Evolutionary conservation across 2,888 invertebrate species (phyloP).

Genomic region (Polydesmus complanatus): DNA sequence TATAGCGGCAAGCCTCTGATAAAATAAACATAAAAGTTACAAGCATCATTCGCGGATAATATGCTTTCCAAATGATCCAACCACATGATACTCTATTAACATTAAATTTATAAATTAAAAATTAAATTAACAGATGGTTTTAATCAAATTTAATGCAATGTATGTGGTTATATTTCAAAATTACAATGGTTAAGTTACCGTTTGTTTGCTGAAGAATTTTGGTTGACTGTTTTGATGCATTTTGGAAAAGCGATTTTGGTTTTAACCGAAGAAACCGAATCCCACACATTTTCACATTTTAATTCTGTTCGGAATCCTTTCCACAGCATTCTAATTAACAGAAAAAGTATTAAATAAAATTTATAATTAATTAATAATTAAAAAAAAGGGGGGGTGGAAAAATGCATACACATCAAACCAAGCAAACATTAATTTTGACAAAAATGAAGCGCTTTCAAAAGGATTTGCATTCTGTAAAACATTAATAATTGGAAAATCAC

Average conservation of each 20-base stretch:
- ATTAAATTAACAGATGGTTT: too few relatives aligned
- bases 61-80: too few relatives aligned
- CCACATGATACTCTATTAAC: too few relatives aligned
- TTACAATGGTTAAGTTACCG: background rate
- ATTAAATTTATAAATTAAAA: too few relatives aligned
- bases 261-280: slow-evolving; percentile 67
- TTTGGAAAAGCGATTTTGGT: slow-evolving; percentile 69
- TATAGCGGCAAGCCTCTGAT: too few relatives aligned
- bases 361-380: background rate
- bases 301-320: slow-evolving; percentile 69
- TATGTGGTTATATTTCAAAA: too few relatives aligned
- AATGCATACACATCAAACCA: slow-evolving; percentile 12
- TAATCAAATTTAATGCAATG: too few relatives aligned
- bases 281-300: slow-evolving; percentile 73
- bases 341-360: background rate
- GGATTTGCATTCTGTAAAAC: slow-evolving; percentile 11
- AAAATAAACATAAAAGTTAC: too few relatives aligned
- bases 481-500: too few relatives aligned
- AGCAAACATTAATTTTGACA: slow-evolving; percentile 8
- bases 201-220: slow-evolving; percentile 11
- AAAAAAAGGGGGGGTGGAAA: too few relatives aligned
- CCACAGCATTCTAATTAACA: background rate
- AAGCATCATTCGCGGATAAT: too few relatives aligned
- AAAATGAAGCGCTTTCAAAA: slow-evolving; percentile 3
- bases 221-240: slow-evolving; percentile 52